These are phyloP conservation scores for Cynopterus brachyotis DNA, from an alignment of 2,113 vertebrate genomes.

Conservation along the genomic window DNA sequence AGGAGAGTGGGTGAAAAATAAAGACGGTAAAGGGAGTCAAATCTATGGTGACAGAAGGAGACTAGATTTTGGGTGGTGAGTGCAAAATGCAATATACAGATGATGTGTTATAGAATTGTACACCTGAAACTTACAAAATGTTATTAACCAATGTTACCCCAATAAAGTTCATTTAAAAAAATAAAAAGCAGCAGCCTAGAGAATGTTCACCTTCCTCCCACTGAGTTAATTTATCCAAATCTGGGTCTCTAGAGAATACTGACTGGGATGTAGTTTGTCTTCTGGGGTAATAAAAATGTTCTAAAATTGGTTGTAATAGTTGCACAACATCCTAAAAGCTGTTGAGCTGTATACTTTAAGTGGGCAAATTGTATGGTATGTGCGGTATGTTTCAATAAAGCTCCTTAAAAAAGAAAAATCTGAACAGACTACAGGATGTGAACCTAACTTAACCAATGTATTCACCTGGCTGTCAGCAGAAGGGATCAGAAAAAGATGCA, in stretches of 20 bases:
- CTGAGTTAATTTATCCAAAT: neutral
- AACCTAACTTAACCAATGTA: neutral
- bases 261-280: neutral
- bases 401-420: neutral
- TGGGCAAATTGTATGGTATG: neutral
- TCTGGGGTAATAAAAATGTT: neutral
- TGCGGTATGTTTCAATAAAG: neutral
- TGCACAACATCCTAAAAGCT: neutral
- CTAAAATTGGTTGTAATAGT: neutral
- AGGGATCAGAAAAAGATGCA: neutral
- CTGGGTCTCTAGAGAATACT: neutral
- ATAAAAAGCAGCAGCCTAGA: neutral
- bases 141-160: neutral
- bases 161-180: neutral
- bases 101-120: neutral
- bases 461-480: neutral
- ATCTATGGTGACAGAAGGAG: neutral
- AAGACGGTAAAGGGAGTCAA: neutral
- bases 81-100: neutral
- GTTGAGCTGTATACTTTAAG: neutral
- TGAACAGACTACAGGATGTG: neutral
- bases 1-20: too few species aligned
- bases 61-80: neutral
- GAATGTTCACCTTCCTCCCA: neutral
- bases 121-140: neutral